Percentiles rank a stretch among this genome's conserved stretches.
Evolutionary conservation across 2,113 vertebrate genomes (phyloP).

Genomic region (Alethe diademata): DNA sequence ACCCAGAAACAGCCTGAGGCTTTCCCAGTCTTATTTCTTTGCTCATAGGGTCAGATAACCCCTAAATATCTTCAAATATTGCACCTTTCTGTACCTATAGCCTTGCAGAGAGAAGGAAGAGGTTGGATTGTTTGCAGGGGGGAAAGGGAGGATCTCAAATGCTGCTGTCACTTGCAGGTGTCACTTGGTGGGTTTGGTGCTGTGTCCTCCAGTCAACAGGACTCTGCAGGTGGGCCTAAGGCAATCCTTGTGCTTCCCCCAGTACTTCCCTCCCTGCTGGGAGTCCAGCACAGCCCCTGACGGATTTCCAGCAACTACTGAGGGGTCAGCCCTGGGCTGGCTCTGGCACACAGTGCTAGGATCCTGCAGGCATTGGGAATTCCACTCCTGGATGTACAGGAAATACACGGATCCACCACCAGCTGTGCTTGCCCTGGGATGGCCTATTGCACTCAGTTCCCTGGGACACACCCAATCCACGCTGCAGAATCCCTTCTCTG

Average conservation of each 20-base stretch:
- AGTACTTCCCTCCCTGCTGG: neutral
- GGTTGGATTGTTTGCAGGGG: neutral
- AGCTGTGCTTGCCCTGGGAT: neutral
- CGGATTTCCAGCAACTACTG: neutral
- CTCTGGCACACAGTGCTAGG: neutral
- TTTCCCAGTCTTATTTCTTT: neutral
- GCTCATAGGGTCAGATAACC: neutral
- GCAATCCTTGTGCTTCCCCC: neutral
- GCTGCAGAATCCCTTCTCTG: neutral
- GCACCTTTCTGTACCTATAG: constrained; percentile 33
- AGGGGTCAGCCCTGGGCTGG: neutral
- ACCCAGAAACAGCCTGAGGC: neutral
- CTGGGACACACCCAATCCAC: neutral
- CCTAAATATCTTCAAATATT: neutral
- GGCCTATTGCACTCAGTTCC: neutral
- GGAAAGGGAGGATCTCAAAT: neutral
- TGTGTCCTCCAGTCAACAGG: neutral
- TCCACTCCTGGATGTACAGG: neutral
- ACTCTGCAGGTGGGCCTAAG: neutral
- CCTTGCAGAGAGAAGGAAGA: neutral
- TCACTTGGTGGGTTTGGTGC: neutral
- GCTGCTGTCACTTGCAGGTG: rapidly evolving
- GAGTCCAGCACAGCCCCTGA: neutral
- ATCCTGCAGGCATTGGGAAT: neutral
- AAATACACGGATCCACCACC: rapidly evolving